phyloP scores from a whole-genome alignment of 2,113 vertebrate species.

The Microtus ochrogaster region DNA sequence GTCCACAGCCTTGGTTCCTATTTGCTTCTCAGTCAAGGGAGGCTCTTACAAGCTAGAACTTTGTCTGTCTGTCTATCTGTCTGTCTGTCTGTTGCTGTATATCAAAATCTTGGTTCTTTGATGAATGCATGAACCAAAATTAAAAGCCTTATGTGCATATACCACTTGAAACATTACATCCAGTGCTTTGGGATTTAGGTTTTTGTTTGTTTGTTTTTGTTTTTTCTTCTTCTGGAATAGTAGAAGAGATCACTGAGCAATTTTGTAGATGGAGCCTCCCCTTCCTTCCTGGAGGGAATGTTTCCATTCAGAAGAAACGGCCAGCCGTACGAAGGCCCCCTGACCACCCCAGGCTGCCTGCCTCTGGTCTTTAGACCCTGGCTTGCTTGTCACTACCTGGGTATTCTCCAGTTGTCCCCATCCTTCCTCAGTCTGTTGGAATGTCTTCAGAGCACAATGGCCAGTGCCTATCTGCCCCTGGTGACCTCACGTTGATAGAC shows the following conservation, averaged over 20 bases:
- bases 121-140: not conserved
- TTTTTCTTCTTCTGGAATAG: too few relatives aligned
- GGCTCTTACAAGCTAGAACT: not conserved
- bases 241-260: not conserved
- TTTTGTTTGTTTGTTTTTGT: not conserved
- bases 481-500: not conserved
- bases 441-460: too few relatives aligned
- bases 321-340: not conserved
- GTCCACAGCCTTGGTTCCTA: accelerated
- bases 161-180: not conserved
- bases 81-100: not conserved
- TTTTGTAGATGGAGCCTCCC: not conserved
- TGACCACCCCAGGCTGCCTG: not conserved
- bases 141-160: not conserved
- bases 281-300: not conserved
- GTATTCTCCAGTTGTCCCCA: too few relatives aligned
- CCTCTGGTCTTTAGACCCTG: not conserved
- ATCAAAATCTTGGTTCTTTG: not conserved
- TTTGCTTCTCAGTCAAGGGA: not conserved
- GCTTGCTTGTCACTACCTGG: not conserved
- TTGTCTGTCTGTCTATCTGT: not conserved
- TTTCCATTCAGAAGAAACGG: not conserved
- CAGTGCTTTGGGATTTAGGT: not conserved
- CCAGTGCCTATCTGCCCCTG: too few relatives aligned
- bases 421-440: not conserved